Evolutionary conservation across 2,113 vertebrate genomes (phyloP).

Genomic region (Miniopterus natalensis): DNA sequence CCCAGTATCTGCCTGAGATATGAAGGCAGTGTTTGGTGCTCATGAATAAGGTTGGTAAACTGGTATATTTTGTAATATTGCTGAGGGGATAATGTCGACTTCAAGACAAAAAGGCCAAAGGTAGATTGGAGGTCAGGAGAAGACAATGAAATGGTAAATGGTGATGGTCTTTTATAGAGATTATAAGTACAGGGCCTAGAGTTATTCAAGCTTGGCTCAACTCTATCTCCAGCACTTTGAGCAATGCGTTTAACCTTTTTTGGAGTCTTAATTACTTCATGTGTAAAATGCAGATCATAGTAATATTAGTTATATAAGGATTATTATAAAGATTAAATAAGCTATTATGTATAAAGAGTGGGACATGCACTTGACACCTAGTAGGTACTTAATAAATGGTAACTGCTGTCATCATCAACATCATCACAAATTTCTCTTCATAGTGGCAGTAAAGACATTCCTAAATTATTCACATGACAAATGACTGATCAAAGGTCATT

Average conservation of each 20-base stretch:
- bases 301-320: background rate
- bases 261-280: background rate
- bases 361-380: background rate
- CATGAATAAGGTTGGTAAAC: slow-evolving; percentile 64
- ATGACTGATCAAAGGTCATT: slow-evolving; percentile 1
- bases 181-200: background rate
- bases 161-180: background rate
- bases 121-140: background rate
- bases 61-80: slow-evolving; percentile 51
- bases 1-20: slow-evolving; percentile 35
- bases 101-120: slow-evolving; percentile 49
- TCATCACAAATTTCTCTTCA: slow-evolving; percentile 27
- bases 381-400: background rate
- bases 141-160: background rate
- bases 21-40: slow-evolving; percentile 47
- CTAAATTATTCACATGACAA: slow-evolving; percentile 35
- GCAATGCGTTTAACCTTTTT: background rate
- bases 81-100: slow-evolving; percentile 40
- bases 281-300: background rate
- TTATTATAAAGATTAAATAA: slow-evolving; percentile 37
- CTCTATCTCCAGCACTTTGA: background rate
- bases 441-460: background rate
- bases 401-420: background rate
- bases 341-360: background rate
- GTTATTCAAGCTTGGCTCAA: background rate